These are phyloP conservation scores for Scolanthus callimorphus DNA, from an alignment of 92 coral and sea anemone genomes.

Conservation along the genomic window DNA sequence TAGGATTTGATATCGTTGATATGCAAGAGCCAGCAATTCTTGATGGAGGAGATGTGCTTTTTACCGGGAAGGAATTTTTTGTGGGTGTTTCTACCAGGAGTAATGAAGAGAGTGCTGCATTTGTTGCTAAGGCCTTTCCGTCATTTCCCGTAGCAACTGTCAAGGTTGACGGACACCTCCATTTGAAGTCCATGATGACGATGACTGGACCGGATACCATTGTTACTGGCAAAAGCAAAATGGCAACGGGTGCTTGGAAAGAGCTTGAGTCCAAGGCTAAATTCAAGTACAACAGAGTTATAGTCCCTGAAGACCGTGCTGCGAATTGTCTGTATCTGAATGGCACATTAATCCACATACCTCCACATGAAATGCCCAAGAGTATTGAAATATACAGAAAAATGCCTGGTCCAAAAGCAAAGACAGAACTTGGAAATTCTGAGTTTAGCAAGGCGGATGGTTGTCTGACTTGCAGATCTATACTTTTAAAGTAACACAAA, in stretches of 20 bases:
- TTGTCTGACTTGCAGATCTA: conserved; percentile 76
- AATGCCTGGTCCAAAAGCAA: conserved; percentile 33
- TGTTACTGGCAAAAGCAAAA: conserved; percentile 52
- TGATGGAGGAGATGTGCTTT: conserved; percentile 96
- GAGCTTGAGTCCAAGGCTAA: conserved; percentile 60
- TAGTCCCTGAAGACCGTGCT: conserved; percentile 72
- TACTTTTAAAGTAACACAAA: conserved; percentile 47
- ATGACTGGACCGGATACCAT: conserved; percentile 75
- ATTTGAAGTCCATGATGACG: conserved; percentile 80
- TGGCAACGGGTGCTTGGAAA: conserved; percentile 57
- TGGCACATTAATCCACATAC: conserved; percentile 67
- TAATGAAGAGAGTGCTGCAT: conserved; percentile 58
- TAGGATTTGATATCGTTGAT: conserved; percentile 62
- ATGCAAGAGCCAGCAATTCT: conserved; percentile 78
- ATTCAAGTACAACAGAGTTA: conserved; percentile 54
- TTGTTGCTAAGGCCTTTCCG: conserved; percentile 68
- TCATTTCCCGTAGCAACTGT: conserved; percentile 62
- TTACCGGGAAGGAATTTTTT: conserved; percentile 88
- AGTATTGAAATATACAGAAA: conserved; percentile 46
- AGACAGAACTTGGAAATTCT: conserved; percentile 62
- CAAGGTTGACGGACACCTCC: conserved; percentile 50
- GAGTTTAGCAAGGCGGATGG: conserved; percentile 89
- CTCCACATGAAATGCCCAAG: conserved; percentile 52
- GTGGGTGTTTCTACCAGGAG: conserved; percentile 78
- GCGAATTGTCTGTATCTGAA: conserved; percentile 83